These are phyloP conservation scores for Lonchura striata DNA, from an alignment of 2,113 vertebrate species.

Conservation along the genomic window DNA sequence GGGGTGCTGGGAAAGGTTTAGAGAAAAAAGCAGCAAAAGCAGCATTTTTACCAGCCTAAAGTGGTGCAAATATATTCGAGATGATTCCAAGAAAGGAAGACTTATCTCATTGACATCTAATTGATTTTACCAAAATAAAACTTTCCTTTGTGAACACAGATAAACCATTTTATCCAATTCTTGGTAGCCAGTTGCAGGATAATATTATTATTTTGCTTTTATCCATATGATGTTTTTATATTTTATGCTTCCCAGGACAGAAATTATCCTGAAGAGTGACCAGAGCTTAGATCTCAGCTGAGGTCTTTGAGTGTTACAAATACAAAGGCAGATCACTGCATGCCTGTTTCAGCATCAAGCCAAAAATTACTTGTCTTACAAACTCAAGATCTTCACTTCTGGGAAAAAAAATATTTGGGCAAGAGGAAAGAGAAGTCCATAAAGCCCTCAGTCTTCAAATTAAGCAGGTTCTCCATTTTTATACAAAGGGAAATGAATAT, in stretches of 20 bases:
- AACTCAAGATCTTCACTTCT: neutral
- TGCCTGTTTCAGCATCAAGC: neutral
- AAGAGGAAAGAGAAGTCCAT: neutral
- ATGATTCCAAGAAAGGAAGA: neutral
- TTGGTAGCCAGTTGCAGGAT: neutral
- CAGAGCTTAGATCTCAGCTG: neutral
- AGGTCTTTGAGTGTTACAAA: neutral
- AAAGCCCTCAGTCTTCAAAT: neutral
- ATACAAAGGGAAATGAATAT: neutral
- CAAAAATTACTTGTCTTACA: neutral
- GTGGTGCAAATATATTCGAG: neutral
- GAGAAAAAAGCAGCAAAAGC: neutral
- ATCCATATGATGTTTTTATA: neutral
- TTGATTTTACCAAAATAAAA: neutral
- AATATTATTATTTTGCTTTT: neutral
- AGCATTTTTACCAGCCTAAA: neutral
- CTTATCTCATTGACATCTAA: neutral
- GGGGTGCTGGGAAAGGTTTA: neutral
- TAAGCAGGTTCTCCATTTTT: neutral
- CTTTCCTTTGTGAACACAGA: neutral
- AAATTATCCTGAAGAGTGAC: neutral
- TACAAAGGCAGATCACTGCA: neutral
- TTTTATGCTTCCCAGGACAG: neutral
- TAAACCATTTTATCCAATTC: neutral
- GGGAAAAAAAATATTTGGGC: neutral